These are phyloP conservation scores for Oncorhynchus masou DNA, from an alignment of 2,113 vertebrate genomes.

Conservation along the genomic window DNA sequence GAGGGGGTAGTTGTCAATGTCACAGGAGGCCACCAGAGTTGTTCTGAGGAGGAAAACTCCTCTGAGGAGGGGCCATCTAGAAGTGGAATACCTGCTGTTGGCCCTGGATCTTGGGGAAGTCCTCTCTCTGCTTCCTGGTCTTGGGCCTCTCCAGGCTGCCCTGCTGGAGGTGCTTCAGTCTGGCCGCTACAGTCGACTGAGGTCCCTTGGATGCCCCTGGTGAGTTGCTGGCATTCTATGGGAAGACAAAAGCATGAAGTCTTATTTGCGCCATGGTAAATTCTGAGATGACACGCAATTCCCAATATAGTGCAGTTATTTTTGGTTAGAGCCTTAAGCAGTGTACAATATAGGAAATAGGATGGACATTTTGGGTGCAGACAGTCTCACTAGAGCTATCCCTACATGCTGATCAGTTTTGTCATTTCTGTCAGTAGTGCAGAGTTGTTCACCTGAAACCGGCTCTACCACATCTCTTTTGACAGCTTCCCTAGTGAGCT, in stretches of 20 bases:
- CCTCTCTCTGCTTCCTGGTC: slow-evolving; percentile 86
- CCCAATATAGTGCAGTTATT: too few species aligned
- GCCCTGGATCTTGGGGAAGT: slow-evolving; percentile 86
- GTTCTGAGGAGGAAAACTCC: background rate
- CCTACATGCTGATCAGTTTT: background rate
- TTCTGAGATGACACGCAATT: too few species aligned
- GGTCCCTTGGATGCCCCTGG: slow-evolving; percentile 84
- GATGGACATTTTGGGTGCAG: too few species aligned
- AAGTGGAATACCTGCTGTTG: slow-evolving; percentile 94
- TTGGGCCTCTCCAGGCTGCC: slow-evolving; percentile 88
- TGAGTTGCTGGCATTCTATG: slow-evolving; percentile 70
- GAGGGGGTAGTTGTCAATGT: slow-evolving; percentile 20
- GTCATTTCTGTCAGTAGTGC: background rate
- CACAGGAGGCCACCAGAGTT: background rate
- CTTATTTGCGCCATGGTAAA: too few species aligned
- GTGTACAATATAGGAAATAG: too few species aligned
- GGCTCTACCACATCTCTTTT: background rate
- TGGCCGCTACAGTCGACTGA: slow-evolving; percentile 77
- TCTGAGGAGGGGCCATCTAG: slow-evolving; percentile 38
- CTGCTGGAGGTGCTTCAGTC: slow-evolving; percentile 87
- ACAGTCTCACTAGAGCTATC: background rate
- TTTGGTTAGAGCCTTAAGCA: too few species aligned
- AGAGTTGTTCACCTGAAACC: too few species aligned
- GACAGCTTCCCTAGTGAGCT: slow-evolving; percentile 24
- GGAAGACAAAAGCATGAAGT: slow-evolving; percentile 7